These are phyloP conservation scores for Marmota flaviventris DNA, from an alignment of 2,113 vertebrate species.

Conservation along the genomic window DNA sequence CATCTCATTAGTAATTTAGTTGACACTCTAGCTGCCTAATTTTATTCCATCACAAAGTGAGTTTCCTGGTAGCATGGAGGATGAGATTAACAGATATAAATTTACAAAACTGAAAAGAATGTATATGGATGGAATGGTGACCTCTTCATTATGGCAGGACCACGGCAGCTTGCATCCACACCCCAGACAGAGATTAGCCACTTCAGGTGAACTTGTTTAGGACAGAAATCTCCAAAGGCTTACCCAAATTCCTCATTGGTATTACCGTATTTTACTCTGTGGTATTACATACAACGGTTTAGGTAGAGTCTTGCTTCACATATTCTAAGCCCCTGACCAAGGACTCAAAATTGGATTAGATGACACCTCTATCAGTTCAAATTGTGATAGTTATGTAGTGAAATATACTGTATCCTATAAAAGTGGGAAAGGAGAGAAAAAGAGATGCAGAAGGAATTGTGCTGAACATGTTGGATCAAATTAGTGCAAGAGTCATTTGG, in stretches of 20 bases:
- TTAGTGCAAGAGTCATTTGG: not conserved
- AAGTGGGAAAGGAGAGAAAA: not conserved
- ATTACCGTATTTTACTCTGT: not conserved
- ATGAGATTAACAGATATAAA: not conserved
- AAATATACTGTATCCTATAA: not conserved
- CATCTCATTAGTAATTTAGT: not conserved
- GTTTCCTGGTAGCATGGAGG: not conserved
- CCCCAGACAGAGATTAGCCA: not conserved
- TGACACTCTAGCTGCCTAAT: not conserved
- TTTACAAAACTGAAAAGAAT: constrained; percentile 14
- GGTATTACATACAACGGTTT: not conserved
- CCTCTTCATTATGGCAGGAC: not conserved
- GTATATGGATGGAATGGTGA: not conserved
- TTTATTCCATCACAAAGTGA: constrained; percentile 15
- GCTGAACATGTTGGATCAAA: not conserved
- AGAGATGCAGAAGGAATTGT: not conserved
- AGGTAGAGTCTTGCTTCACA: not conserved
- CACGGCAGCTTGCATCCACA: not conserved
- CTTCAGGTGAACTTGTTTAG: not conserved
- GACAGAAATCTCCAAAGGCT: not conserved
- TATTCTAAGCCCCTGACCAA: not conserved
- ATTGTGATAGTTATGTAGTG: not conserved
- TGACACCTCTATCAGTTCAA: not conserved
- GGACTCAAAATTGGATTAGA: constrained; percentile 4
- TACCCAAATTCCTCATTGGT: not conserved